Percentiles rank a stretch among this genome's conserved stretches.
These are phyloP conservation scores for Drosophila pegasa DNA, from an alignment of 2,888 invertebrate genomes.

Conservation along the genomic window DNA sequence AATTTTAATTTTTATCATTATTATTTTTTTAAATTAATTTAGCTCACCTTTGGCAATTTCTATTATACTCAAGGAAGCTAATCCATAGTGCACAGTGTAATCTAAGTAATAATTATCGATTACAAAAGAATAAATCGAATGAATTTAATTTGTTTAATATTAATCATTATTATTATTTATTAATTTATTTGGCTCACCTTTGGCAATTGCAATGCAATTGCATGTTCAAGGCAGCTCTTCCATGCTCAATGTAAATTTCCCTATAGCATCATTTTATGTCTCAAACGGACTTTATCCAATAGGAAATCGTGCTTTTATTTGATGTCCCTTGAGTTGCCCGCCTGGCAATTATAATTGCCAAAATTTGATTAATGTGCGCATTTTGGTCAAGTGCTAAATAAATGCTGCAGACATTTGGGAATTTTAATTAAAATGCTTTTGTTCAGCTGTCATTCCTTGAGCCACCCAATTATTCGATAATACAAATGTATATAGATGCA, in stretches of 20 bases:
- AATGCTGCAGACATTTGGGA: conserved; percentile 51
- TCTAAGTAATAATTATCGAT: too few relatives aligned
- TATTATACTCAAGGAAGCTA: too few relatives aligned
- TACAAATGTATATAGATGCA: conserved; percentile 1
- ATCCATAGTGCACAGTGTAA: too few relatives aligned
- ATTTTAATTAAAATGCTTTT: conserved; percentile 73
- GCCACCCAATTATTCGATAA: conserved; percentile 9
- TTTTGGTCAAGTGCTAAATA: conserved; percentile 36
- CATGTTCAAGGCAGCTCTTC: too few relatives aligned
- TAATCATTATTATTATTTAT: too few relatives aligned
- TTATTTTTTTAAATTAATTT: too few relatives aligned
- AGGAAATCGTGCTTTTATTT: conserved; percentile 20
- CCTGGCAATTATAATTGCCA: conserved; percentile 44
- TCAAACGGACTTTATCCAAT: conserved; percentile 16
- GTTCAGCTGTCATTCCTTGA: conserved; percentile 35
- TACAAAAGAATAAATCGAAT: not conserved
- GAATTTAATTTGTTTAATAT: not conserved
- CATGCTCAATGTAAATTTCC: conserved; percentile 23
- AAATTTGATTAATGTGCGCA: conserved; percentile 68
- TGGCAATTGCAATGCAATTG: too few relatives aligned
- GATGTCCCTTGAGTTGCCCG: not conserved
- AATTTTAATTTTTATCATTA: too few relatives aligned
- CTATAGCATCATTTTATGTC: conserved; percentile 45
- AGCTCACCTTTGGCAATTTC: too few relatives aligned
- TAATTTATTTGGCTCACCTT: too few relatives aligned